phyloP scores from a whole-genome alignment of 2,113 vertebrate species.

The Rattus rattus region DNA sequence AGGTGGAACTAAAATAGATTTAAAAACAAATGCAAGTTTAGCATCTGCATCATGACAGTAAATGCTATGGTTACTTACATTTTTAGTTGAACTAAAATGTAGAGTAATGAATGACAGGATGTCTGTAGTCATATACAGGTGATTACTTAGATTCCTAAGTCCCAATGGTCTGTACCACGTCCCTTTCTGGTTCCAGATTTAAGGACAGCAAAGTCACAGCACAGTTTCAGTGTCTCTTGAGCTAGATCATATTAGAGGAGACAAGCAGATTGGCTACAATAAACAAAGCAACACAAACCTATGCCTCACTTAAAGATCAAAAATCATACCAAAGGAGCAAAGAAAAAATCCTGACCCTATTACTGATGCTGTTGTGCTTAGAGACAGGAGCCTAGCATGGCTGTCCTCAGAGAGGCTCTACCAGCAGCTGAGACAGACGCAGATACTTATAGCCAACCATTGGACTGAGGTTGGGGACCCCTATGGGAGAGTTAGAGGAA shows the following conservation, averaged over 20 bases:
- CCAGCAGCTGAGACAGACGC: too few relatives aligned
- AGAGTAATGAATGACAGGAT: not conserved
- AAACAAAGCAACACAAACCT: constrained; percentile 23
- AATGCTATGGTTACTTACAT: not conserved
- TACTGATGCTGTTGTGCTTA: too few relatives aligned
- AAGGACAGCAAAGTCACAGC: constrained; percentile 11
- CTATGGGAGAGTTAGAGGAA: too few relatives aligned
- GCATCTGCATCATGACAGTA: not conserved
- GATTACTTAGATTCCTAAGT: not conserved
- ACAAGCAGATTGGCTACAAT: not conserved
- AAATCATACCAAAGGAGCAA: not conserved
- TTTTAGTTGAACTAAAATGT: not conserved
- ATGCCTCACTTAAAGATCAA: not conserved
- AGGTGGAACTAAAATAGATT: constrained; percentile 90
- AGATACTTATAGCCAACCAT: too few relatives aligned
- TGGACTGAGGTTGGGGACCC: too few relatives aligned
- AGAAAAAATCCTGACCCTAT: too few relatives aligned
- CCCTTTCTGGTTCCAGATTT: constrained; percentile 20
- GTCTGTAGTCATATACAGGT: not conserved
- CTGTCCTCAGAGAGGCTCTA: too few relatives aligned
- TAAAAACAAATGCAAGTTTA: constrained; percentile 62
- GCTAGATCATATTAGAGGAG: not conserved
- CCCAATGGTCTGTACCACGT: not conserved
- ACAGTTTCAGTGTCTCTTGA: not conserved
- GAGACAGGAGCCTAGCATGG: too few relatives aligned